Evolutionary conservation across 2,888 invertebrate species (phyloP), one percentile per base, ranked within the genome.

Genomic region (Pyrrhia umbra): DNA sequence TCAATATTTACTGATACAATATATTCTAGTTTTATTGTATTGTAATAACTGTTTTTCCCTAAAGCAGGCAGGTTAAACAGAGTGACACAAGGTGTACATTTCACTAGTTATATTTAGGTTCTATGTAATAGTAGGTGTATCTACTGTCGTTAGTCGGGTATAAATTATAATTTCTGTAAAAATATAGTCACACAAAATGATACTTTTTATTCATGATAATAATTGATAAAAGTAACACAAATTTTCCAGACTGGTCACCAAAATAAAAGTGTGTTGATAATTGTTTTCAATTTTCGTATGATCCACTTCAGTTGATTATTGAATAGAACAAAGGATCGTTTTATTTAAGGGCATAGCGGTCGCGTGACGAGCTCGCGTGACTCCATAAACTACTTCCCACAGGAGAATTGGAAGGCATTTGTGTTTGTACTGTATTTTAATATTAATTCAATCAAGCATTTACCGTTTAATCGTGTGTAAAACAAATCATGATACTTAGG

Each of bases 241-340:
- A 20, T 9, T 13, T 20, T 39, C 21, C 37, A 54, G 34, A 10
- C 30, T 27, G 30, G 47, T n/a, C n/a, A n/a, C n/a, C 18, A 54
- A 42, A 37, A 67, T 56, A 30, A 45, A 50, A 49, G 59, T 67
- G 57, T 52, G 40, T 62, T 55, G 30, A 25, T 68, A 79, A 68
- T 70, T 73, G 64, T 68, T 67, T 68, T 60, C 67, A 79, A 78
- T 79, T 78, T 70, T 74, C 60, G 20, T 74, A 76, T 69, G 67
- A 69, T 63, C 78, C 79, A 77, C 78, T 79, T 50, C 65, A 66
- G 50, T 79, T 79, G 74, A 80, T 80, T 79, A 59, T 61, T n/a
- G 6, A 50, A 37, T 68, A 45, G 68, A 62, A 72, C 72, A 75
- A 75, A 67, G 68, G 54, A 63, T 37, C 76, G 66, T 74, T 76